Evolutionary conservation across 2,888 invertebrate genomes (phyloP).

Genomic region (Podabrus alpinus): DNA sequence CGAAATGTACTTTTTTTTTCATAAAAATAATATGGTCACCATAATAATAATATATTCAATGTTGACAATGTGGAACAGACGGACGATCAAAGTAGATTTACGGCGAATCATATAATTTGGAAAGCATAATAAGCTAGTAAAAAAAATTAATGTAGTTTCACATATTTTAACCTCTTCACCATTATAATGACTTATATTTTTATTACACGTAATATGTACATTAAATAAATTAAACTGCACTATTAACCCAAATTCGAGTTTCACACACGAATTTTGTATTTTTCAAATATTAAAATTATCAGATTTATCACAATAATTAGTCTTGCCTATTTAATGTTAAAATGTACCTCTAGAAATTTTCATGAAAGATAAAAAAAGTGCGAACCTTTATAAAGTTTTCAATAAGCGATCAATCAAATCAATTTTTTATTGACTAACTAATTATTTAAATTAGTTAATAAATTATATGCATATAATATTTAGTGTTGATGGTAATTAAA

Average conservation of each 20-base stretch:
- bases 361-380: neutral
- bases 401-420: neutral
- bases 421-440: neutral
- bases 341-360: neutral
- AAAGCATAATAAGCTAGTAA: neutral
- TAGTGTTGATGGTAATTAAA: neutral
- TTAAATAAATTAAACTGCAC: neutral
- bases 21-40: too few species aligned
- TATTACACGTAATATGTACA: neutral
- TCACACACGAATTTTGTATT: neutral
- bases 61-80: neutral
- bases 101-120: neutral
- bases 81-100: neutral
- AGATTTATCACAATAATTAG: neutral
- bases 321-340: neutral
- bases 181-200: neutral
- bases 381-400: neutral
- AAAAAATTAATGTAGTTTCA: neutral
- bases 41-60: too few species aligned
- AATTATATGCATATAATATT: neutral
- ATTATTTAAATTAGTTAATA: neutral
- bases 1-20: too few species aligned
- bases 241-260: neutral
- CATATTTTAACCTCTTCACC: neutral
- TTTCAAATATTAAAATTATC: neutral